These are phyloP conservation scores for Menidia beryllina DNA, from an alignment of 2,113 vertebrate species.

Conservation along the genomic window DNA sequence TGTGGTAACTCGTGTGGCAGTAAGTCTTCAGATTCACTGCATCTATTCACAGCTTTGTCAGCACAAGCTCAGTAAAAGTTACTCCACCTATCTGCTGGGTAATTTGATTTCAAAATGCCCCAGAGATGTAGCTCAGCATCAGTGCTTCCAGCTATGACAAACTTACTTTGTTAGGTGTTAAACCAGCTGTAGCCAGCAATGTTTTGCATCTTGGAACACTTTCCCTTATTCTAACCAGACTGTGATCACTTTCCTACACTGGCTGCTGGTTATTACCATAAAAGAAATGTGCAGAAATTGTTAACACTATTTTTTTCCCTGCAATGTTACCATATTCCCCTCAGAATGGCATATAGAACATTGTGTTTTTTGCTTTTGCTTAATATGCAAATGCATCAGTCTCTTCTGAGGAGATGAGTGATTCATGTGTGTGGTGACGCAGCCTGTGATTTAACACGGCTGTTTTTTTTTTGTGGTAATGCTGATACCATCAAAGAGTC, in stretches of 20 bases:
- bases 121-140: slow-evolving; percentile 28
- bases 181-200: background rate
- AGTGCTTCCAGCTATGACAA: slow-evolving; percentile 4
- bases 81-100: slow-evolving; percentile 38
- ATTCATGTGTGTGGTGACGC: slow-evolving; percentile 42
- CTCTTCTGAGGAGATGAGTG: slow-evolving; percentile 13
- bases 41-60: slow-evolving; percentile 70
- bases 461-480: background rate
- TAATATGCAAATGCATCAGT: slow-evolving; percentile 44
- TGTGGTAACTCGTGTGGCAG: slow-evolving; percentile 67
- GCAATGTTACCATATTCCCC: slow-evolving; percentile 2
- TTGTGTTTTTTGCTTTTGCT: slow-evolving; percentile 32
- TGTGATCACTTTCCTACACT: background rate
- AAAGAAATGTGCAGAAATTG: slow-evolving; percentile 12
- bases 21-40: slow-evolving; percentile 70
- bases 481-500: slow-evolving; percentile 26
- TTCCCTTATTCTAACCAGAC: background rate
- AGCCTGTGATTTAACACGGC: slow-evolving; percentile 23
- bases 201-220: slow-evolving; percentile 10
- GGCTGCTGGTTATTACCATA: background rate
- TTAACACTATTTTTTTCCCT: slow-evolving; percentile 10
- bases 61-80: slow-evolving; percentile 52
- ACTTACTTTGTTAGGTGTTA: slow-evolving; percentile 18
- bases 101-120: slow-evolving; percentile 31
- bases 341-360: slow-evolving; percentile 26